phyloP scores from a whole-genome alignment of 1,140 invertebrate genomes.

The Drosophila kepulauana region DNA sequence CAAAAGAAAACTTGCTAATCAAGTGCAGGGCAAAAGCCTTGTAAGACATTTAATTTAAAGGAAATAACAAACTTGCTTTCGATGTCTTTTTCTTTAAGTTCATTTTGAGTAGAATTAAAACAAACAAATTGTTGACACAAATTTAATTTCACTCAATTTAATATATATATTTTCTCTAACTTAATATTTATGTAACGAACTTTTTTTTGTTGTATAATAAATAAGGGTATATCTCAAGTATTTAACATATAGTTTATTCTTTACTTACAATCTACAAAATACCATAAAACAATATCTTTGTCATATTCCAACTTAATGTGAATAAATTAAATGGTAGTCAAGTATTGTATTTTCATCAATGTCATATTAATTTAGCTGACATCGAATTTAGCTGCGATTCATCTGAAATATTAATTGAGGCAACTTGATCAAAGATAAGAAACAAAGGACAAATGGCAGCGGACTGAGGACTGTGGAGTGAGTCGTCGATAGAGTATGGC shows the following conservation, averaged over 20 bases:
- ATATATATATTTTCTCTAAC: too few relatives aligned
- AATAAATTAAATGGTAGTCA: too few relatives aligned
- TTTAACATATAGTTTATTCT: too few relatives aligned
- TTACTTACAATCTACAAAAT: too few relatives aligned
- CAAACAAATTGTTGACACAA: background rate
- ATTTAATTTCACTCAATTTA: background rate
- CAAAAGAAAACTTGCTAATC: background rate
- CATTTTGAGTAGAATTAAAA: too few relatives aligned
- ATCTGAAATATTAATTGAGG: slow-evolving; percentile 51
- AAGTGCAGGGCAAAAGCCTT: background rate
- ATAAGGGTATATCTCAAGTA: too few relatives aligned
- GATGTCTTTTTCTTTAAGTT: background rate
- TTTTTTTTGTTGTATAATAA: too few relatives aligned
- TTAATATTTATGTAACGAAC: too few relatives aligned
- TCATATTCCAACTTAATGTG: too few relatives aligned
- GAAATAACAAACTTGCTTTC: background rate
- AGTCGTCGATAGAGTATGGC: slow-evolving; percentile 3
- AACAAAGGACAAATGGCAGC: background rate
- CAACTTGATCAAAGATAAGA: slow-evolving; percentile 35
- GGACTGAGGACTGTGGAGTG: background rate
- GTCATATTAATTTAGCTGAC: slow-evolving; percentile 4
- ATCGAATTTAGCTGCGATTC: slow-evolving; percentile 18
- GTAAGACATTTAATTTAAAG: background rate
- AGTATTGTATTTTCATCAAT: background rate
- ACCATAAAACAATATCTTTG: too few relatives aligned